Base-by-base conservation (phyloP, 2,113 vertebrate genomes). In the Beaufortia kweichowensis region DNA sequence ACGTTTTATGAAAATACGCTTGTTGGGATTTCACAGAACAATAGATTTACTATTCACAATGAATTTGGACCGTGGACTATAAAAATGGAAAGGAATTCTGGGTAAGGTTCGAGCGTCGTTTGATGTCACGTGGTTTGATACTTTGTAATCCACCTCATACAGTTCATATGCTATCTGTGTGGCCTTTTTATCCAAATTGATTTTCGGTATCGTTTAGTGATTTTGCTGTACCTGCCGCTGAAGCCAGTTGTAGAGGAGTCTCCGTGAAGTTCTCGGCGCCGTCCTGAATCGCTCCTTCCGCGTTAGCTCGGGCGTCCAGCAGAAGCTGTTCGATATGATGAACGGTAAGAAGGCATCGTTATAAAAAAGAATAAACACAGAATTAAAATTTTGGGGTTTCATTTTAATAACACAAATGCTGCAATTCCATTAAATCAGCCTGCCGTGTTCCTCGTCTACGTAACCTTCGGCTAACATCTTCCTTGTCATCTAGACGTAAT, bases 231-330 rank as follows among this genome's bases (percentile, higher is more conserved):
- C 93, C 93, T 91, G 93, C 93, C 19, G 92, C 91, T 0, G 93
- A 84, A 3, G 93, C 93, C 62, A 94, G 86, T 79, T 94, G 93
- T 1, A 94, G 89, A 2, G 93, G 93, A 6, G 93, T 92, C 85
- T 94, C 93, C 0, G 91, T 85, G 83, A 90, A 88, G 83, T 91
- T 92, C 80, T 91, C 91, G 2, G 86, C 84, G 66, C 87, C 89
- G 78, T 89, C 92, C 89, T 88, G 90, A 88, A 90, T 86, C 81
- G 88, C 87, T 21, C 89, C 90, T 82, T 92, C 93, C 83, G 90
- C 88, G 5, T 88, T 88, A 19, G 90, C 90, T 81, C 85, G 83
- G 11, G 91, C 90, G 79, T 94, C 92, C 86, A 93, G 85, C 67
- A 94, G 50, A 80, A 94, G 79, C 93, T 94, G 88, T 76, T 5